Evolutionary conservation across 1,140 invertebrate genomes (phyloP), one percentile per base, ranked within the genome.

Genomic region (Metaphire vulgaris): DNA sequence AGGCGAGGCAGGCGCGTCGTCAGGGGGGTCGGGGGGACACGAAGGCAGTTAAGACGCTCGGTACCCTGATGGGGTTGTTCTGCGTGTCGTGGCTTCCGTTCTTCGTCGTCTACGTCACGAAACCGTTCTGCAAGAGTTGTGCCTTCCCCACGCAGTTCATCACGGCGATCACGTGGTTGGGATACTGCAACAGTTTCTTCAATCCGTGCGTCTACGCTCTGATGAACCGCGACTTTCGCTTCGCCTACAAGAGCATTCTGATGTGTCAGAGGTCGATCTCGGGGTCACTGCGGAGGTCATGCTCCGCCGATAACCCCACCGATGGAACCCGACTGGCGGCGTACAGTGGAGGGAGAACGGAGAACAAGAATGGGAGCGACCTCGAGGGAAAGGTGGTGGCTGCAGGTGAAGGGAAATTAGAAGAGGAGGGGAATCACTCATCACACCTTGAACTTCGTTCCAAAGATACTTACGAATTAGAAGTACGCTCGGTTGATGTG

Each of bases 161-260:
- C 16, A 31, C 82, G 1, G 65, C 81, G 21, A 78, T 83, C 34
- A 85, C 85, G 31, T 97, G 95, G 95, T 87, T 97, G 74, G 94
- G 95, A 76, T 98, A 97, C 85, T 91, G 95, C 76, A 97, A 98
- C 84, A 94, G 92, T 77, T 89, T 96, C 30, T 78, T 88, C 77
- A 98, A 98, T 84, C 96, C 95, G 0, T 91, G 96, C 74, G 96
- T 97, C 69, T 97, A 97, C 85, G 94, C 94, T 0, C 95, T 93
- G 1, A 87, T 96, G 31, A 96, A 96, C 81, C 89, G 92, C 21
- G 95, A 97, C 83, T 97, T 97, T 84, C 90, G 95, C 73, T 92
- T 93, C 81, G 94, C 95, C 6, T 97, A 97, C 87, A 90, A 93
- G 83, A 92, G 41, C 41, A 56, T 56, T 21, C 41, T 56, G 6